These are phyloP conservation scores for Phataginus tricuspis DNA, from an alignment of 2,797 vertebrate species.

Conservation along the genomic window DNA sequence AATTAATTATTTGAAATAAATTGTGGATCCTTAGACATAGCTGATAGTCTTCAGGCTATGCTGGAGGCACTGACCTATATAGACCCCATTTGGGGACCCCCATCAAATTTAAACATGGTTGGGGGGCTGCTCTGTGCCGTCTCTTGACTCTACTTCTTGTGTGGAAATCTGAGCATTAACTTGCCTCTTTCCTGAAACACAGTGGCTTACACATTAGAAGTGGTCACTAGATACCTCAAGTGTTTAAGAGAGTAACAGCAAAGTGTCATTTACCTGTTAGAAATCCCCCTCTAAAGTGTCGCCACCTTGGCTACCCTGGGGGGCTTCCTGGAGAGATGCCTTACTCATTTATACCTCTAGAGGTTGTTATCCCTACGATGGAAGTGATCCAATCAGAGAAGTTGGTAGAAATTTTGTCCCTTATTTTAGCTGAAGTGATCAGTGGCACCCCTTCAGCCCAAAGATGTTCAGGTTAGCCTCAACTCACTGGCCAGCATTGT, in stretches of 20 bases:
- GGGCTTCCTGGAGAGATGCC: not conserved
- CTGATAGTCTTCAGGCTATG: not conserved
- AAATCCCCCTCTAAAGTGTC: not conserved
- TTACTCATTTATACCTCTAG: not conserved
- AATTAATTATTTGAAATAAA: not conserved
- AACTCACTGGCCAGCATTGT: not conserved
- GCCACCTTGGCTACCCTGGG: not conserved
- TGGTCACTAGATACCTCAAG: not conserved
- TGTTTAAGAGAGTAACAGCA: not conserved
- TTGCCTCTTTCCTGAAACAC: not conserved
- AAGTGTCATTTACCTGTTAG: not conserved
- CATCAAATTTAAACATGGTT: not conserved
- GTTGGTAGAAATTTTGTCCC: not conserved
- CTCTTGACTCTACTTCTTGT: not conserved
- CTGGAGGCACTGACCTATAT: not conserved
- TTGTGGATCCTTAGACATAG: not conserved
- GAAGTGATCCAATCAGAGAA: not conserved
- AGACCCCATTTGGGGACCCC: accelerated
- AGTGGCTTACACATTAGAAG: not conserved
- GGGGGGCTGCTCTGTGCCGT: not conserved
- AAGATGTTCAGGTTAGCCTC: not conserved
- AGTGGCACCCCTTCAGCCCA: not conserved
- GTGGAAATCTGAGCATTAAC: not conserved
- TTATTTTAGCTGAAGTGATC: not conserved
- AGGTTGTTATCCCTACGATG: not conserved